Evolutionary conservation across 2,888 invertebrate species (phyloP), one percentile per base, ranked within the genome.

Genomic region (Luperina nickerlii): DNA sequence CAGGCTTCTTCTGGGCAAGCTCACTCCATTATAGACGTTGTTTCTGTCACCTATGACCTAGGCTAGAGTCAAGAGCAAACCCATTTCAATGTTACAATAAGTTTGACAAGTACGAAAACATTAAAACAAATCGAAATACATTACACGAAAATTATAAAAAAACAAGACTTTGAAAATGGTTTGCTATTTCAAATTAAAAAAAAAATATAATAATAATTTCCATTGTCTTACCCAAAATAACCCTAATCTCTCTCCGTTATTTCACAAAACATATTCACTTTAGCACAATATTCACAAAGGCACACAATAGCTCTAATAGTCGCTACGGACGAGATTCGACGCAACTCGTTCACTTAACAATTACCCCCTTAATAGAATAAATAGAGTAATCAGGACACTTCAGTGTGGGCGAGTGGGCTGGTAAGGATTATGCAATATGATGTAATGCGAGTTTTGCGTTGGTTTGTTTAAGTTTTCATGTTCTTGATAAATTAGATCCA

Each of bases 311-410:
- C 88, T 90, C 94, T 96, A 96, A 96, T 96, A 95, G 95, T 45
- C 86, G 79, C 79, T 73, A 70, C 88, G 92, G 92, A 90, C 90
- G 91, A 91, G 91, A 87, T 82, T 92, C 91, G 90, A 92, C 92
- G 93, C 93, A 93, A 94, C 93, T 92, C 95, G 95, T 96, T 96
- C 95, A 94, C 89, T 91, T 91, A 92, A 95, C 96, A 96, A 96
- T 96, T 95, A 96, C 95, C 88, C 91, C 92, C 93, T 92, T 96
- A 96, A 97, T 96, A 96, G 96, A 96, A 96, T 96, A 96, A 96
- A 96, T 96, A 94, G 96, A 94, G 96, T 96, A 96, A 96, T 97
- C 96, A 96, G 94, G 91, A 94, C 95, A 96, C 96, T 96, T 96
- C 96, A 94, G 92, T 84, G 66, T 74, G 66, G 78, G 82, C 90